Evolutionary conservation across 2,113 vertebrate species (phyloP).

Genomic region (Melanocharis versteri): DNA sequence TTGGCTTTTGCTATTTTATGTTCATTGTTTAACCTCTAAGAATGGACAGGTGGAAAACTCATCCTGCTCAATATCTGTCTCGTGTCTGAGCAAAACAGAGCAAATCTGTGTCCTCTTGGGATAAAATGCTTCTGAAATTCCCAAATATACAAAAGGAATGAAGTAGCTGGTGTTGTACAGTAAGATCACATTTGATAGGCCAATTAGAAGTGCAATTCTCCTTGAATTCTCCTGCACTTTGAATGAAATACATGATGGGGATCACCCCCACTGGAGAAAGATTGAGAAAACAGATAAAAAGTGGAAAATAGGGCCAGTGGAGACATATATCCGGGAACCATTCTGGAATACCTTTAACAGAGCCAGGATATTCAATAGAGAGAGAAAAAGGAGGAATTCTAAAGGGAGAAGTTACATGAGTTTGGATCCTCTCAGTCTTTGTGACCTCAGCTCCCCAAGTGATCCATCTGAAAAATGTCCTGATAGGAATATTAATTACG

Average conservation of each 20-base stretch:
- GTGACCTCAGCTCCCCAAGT: not conserved
- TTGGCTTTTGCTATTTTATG: not conserved
- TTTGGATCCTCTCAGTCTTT: not conserved
- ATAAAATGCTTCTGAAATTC: not conserved
- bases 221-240: not conserved
- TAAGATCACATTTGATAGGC: not conserved
- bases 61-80: not conserved
- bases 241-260: not conserved
- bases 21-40: not conserved
- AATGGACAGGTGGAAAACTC: not conserved
- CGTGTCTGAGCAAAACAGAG: not conserved
- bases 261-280: not conserved
- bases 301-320: not conserved
- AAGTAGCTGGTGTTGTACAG: not conserved
- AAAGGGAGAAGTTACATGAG: not conserved
- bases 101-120: not conserved
- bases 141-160: not conserved
- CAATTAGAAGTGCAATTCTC: not conserved
- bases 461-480: not conserved
- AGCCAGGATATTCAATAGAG: not conserved
- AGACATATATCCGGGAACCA: rapidly evolving
- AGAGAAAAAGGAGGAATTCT: not conserved
- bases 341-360: not conserved
- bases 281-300: not conserved
- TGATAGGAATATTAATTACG: not conserved